Conservation (phyloP, 2,797 vertebrate species). For the Pteronotus mesoamericanus region DNA sequence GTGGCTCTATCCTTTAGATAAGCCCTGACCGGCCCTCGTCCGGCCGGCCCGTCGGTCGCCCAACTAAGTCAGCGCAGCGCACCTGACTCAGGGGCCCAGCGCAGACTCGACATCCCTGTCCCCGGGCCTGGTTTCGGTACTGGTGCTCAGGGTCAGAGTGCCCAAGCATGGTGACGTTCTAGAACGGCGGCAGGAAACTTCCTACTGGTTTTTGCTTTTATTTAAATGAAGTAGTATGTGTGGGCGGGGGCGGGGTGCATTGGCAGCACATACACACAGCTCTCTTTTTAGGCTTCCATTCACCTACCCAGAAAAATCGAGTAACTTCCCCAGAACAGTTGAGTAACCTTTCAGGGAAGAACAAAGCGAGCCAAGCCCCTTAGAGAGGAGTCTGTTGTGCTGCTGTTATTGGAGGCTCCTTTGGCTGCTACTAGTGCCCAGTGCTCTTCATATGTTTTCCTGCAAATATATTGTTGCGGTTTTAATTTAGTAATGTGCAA, state of each 20-base stretch:
- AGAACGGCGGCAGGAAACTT: neutral
- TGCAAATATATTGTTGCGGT: neutral
- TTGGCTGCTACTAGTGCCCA: neutral
- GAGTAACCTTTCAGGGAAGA: neutral
- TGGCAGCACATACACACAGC: neutral
- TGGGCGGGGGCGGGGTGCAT: accelerated
- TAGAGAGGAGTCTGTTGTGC: neutral
- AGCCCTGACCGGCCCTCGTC: neutral
- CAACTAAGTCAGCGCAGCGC: neutral
- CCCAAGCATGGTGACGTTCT: neutral
- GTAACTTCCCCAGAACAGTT: neutral
- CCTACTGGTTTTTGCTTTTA: neutral
- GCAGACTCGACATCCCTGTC: neutral
- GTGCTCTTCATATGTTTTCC: neutral
- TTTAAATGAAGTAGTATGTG: neutral
- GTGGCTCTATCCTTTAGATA: neutral
- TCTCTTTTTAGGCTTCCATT: neutral
- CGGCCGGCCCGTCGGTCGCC: too few species aligned
- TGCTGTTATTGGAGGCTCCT: neutral
- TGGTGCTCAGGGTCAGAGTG: neutral
- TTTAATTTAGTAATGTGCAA: neutral
- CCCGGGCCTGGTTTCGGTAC: neutral
- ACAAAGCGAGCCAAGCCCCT: neutral
- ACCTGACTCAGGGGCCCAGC: neutral
- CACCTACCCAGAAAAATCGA: neutral